phyloP scores from a whole-genome alignment of 23 tunicate species.

The Trididemnum nubilum region DNA sequence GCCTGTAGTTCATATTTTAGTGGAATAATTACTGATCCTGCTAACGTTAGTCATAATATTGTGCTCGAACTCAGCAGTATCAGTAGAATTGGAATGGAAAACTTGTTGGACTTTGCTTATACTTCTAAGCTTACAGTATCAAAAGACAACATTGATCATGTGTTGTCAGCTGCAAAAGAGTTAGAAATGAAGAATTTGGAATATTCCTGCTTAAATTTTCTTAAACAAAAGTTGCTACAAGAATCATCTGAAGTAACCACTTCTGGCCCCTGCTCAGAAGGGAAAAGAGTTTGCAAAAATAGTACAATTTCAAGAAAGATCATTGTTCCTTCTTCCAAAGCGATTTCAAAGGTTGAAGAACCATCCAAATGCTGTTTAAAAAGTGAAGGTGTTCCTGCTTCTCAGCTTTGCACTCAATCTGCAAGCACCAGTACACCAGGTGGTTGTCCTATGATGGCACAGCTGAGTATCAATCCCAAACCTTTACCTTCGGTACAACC shows the following conservation, averaged over 20 bases:
- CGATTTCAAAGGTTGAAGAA: not conserved
- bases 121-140: conserved; percentile 83
- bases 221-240: conserved; percentile 65
- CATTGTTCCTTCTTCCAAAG: conserved; percentile 9
- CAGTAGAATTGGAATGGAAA: conserved; percentile 51
- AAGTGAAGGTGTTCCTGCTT: not conserved
- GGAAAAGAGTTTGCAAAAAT: conserved; percentile 47
- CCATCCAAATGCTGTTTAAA: not conserved
- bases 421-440: conserved; percentile 13
- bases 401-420: not conserved
- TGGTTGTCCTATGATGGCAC: conserved; percentile 52
- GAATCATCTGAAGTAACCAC: conserved; percentile 24
- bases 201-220: conserved; percentile 70
- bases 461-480: conserved; percentile 51
- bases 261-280: conserved; percentile 27
- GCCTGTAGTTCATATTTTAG: conserved; percentile 91
- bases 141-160: conserved; percentile 63
- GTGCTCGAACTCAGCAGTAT: conserved; percentile 89
- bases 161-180: conserved; percentile 74
- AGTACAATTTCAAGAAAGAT: conserved; percentile 67
- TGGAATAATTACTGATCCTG: conserved; percentile 88
- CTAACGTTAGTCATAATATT: conserved; percentile 84
- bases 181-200: conserved; percentile 84
- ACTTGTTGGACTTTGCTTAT: conserved; percentile 90
- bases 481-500: conserved; percentile 3